Evolutionary conservation across 2,888 invertebrate genomes (phyloP).

Genomic region (Suillia variegata): DNA sequence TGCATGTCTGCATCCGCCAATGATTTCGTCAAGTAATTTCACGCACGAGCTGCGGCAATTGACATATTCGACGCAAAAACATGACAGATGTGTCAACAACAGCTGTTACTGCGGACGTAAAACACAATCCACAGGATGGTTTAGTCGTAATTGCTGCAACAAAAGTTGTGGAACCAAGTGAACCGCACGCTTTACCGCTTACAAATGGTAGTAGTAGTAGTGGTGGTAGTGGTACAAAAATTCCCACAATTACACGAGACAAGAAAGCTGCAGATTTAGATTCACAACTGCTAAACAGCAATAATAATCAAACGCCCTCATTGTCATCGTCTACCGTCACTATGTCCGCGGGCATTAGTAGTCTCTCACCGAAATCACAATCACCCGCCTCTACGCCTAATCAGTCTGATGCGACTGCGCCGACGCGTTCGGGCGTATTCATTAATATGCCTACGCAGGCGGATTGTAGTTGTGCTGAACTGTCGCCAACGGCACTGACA

Average conservation of each 20-base stretch:
- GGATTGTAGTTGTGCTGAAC: not conserved
- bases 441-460: not conserved
- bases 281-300: conserved; percentile 34
- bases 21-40: conserved; percentile 23
- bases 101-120: conserved; percentile 6
- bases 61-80: conserved; percentile 25
- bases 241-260: conserved; percentile 9
- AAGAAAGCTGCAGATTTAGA: too few species aligned
- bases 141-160: too few species aligned
- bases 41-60: conserved; percentile 23
- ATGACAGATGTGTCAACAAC: conserved; percentile 48
- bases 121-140: too few species aligned
- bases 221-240: conserved; percentile 18
- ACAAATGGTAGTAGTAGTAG: conserved; percentile 47
- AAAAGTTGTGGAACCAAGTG: too few species aligned
- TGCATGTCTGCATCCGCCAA: conserved; percentile 2
- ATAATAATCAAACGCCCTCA: conserved; percentile 37
- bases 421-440: not conserved
- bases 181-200: too few species aligned
- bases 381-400: conserved; percentile 7
- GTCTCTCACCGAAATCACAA: conserved; percentile 12
- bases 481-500: conserved; percentile 6
- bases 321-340: too few species aligned
- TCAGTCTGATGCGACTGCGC: conserved; percentile 8
- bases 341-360: conserved; percentile 3